Percentiles rank a stretch among this genome's conserved stretches.
phyloP scores from a whole-genome alignment of 2,797 vertebrate genomes.

The Anolis apletophallus region DNA sequence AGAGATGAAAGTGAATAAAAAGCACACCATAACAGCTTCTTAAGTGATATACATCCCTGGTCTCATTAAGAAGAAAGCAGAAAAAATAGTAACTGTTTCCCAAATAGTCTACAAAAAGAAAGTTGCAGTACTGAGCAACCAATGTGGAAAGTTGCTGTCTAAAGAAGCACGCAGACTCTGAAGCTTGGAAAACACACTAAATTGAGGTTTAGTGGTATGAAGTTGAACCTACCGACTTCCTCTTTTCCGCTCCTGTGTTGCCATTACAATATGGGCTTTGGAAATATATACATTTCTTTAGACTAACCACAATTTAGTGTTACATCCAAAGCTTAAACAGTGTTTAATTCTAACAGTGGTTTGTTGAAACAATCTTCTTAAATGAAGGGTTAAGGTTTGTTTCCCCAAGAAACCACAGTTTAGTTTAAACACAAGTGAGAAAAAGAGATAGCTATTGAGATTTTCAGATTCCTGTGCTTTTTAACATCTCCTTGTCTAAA shows the following conservation, averaged over 20 bases:
- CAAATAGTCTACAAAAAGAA: background rate
- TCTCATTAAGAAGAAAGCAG: background rate
- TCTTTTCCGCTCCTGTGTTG: background rate
- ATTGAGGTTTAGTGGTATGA: background rate
- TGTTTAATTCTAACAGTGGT: background rate
- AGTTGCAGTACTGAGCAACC: no score
- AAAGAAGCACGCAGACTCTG: background rate
- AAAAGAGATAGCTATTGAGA: no score
- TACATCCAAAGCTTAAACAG: background rate
- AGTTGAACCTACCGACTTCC: background rate
- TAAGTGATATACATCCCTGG: background rate
- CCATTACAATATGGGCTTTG: background rate
- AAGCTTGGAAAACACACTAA: background rate
- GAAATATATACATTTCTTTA: background rate
- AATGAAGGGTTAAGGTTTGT: background rate
- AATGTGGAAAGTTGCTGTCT: background rate
- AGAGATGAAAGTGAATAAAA: background rate
- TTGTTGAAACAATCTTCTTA: conserved; percentile 6
- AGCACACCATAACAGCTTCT: no score
- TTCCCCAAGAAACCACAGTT: background rate
- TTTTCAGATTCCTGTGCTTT: no score
- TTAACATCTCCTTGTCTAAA: no score
- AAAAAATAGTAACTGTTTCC: background rate
- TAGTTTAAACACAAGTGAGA: background rate
- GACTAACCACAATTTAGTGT: background rate